Conservation (phyloP, 2,113 vertebrate genomes). For the Oryctolagus cuniculus region mOryCun1.1 NC_091436.1:157173501-157174000, state of each 20-base stretch:
- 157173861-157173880: slow-evolving; percentile 3
- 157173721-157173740: not conserved
- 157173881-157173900: not conserved
- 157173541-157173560: too few species aligned
- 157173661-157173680: not conserved
- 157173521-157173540: too few species aligned
- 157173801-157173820: not conserved
- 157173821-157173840: not conserved
- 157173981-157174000: too few species aligned
- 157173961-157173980: not conserved
- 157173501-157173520: too few species aligned
- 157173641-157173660: not conserved
- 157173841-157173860: not conserved
- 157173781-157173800: not conserved
- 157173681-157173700: not conserved
- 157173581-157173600: too few species aligned
- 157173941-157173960: not conserved
- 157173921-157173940: not conserved
- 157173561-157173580: too few species aligned
- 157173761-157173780: not conserved
- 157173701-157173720: slow-evolving; percentile 2
- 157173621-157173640: too few species aligned
- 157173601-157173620: too few species aligned
- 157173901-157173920: not conserved
- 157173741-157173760: not conserved